Evolutionary conservation across 2,888 invertebrate genomes (phyloP).

Genomic region (Drosophila fungiperda): DNA sequence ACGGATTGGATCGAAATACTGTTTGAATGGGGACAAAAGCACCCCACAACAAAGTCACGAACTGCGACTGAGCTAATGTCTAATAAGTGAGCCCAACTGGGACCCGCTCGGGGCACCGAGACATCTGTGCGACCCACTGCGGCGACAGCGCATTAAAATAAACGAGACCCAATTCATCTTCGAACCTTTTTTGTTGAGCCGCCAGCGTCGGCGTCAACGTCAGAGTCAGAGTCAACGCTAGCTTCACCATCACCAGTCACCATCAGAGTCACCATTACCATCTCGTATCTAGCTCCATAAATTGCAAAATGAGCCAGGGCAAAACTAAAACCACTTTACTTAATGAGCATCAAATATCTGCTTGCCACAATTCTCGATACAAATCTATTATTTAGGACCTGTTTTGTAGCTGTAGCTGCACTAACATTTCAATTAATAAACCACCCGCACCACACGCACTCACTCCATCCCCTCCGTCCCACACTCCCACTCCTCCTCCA

Average conservation of each 20-base stretch:
- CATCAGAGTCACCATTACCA: not conserved
- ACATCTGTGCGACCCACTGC: conserved; percentile 79
- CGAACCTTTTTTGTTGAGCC: conserved; percentile 68
- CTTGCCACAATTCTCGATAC: conserved; percentile 78
- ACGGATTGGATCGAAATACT: conserved; percentile 58
- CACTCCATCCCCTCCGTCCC: conserved; percentile 6
- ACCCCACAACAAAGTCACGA: conserved; percentile 68
- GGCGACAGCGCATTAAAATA: conserved; percentile 83
- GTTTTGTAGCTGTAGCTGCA: conserved; percentile 63
- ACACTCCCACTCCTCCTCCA: not conserved
- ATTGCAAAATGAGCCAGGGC: conserved; percentile 60
- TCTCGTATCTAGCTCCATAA: conserved; percentile 44
- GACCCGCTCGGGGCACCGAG: conserved; percentile 17
- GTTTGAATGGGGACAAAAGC: conserved; percentile 63
- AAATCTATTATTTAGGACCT: conserved; percentile 82
- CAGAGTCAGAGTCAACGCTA: conserved; percentile 9
- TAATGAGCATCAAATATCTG: conserved; percentile 84
- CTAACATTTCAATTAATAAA: conserved; percentile 74
- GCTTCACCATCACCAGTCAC: not conserved
- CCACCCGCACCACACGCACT: conserved; percentile 60
- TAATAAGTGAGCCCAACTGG: conserved; percentile 58
- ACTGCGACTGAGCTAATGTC: conserved; percentile 66
- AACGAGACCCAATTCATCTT: conserved; percentile 83
- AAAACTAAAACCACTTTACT: conserved; percentile 83
- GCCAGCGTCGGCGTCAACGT: conserved; percentile 24